Evolutionary conservation across 2,797 vertebrate species (phyloP).

Genomic region (Ceyx erithaca): DNA sequence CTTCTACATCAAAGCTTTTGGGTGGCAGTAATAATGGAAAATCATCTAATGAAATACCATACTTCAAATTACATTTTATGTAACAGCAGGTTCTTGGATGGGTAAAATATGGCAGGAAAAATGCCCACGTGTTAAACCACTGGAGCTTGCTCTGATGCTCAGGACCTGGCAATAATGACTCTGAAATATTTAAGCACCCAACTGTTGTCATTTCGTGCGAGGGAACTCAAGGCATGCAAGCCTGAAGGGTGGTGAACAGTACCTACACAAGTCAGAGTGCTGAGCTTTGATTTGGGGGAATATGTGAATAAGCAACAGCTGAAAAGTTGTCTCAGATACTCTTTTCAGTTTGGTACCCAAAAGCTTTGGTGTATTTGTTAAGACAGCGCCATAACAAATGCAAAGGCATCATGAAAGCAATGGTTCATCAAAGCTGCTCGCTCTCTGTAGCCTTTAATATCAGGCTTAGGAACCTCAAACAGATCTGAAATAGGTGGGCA

Average conservation of each 20-base stretch:
- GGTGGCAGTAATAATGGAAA: conserved; percentile 19
- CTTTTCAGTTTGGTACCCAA: background rate
- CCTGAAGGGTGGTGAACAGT: background rate
- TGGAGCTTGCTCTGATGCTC: background rate
- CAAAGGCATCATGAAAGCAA: background rate
- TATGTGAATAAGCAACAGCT: fast-evolving
- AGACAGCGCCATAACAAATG: background rate
- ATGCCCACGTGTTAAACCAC: background rate
- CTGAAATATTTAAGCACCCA: background rate
- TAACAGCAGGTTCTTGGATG: background rate
- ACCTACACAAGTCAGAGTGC: too few species aligned
- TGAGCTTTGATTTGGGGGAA: background rate
- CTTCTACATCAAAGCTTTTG: conserved; percentile 51
- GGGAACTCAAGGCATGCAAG: background rate
- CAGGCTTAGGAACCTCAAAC: background rate
- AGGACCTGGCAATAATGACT: background rate
- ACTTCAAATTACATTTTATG: background rate
- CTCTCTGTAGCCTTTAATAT: background rate
- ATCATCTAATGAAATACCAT: conserved; percentile 13
- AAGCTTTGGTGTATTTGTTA: background rate
- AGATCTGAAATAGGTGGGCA: background rate
- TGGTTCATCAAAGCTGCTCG: background rate
- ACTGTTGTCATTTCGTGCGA: background rate
- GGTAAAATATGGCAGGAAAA: background rate
- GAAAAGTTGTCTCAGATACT: background rate